Evolutionary conservation across 2,888 invertebrate species (phyloP).

Genomic region (Laspeyria flexula): DNA sequence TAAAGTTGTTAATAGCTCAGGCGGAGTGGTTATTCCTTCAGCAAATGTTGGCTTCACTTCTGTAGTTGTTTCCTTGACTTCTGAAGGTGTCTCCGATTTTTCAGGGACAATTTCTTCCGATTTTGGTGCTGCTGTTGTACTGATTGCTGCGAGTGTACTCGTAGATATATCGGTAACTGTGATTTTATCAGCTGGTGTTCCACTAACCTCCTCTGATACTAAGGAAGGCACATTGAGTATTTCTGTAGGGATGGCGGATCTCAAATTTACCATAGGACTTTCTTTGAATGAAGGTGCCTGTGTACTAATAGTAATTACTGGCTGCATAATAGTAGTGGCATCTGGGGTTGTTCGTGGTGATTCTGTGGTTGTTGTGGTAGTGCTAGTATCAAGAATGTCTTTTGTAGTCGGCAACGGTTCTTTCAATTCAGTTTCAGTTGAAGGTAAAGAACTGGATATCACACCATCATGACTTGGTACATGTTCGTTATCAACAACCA

Average conservation of each 20-base stretch:
- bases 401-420: slow-evolving; percentile 45
- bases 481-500: slow-evolving; percentile 57
- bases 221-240: slow-evolving; percentile 63
- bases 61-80: too few species aligned
- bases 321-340: slow-evolving; percentile 41
- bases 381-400: slow-evolving; percentile 45
- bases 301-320: slow-evolving; percentile 40
- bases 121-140: slow-evolving; percentile 33
- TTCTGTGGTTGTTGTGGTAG: slow-evolving; percentile 51
- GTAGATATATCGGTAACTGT: slow-evolving; percentile 7
- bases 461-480: slow-evolving; percentile 54
- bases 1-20: too few species aligned
- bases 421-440: slow-evolving; percentile 49
- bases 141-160: slow-evolving; percentile 16
- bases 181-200: slow-evolving; percentile 53
- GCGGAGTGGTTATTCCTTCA: too few species aligned
- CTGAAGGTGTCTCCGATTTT: slow-evolving; percentile 10
- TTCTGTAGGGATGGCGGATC: slow-evolving; percentile 75
- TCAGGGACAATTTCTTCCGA: slow-evolving; percentile 30
- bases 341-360: slow-evolving; percentile 42
- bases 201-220: slow-evolving; percentile 58
- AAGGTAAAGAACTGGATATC: slow-evolving; percentile 47
- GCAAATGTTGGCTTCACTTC: too few species aligned
- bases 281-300: slow-evolving; percentile 53
- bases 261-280: slow-evolving; percentile 68